These are phyloP conservation scores for Palythoa heliodiscus DNA, from an alignment of 92 coral and sea anemone species.

Conservation along the genomic window DNA sequence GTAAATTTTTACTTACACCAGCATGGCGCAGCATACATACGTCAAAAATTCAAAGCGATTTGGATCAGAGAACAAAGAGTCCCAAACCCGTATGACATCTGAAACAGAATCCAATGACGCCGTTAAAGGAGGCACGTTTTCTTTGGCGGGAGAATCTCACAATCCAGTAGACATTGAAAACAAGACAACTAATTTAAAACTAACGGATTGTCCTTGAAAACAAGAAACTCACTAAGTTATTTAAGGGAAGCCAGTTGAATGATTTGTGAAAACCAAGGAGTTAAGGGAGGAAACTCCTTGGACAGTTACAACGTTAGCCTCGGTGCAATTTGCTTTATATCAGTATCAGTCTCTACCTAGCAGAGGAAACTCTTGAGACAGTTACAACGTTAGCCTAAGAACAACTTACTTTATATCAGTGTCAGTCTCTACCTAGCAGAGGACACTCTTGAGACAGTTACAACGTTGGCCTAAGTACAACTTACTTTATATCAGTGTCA, in stretches of 20 bases:
- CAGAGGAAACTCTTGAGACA: too few relatives aligned
- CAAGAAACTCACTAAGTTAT: too few relatives aligned
- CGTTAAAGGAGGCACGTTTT: not conserved
- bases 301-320: too few relatives aligned
- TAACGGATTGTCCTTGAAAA: not conserved
- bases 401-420: too few relatives aligned
- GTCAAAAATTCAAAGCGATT: conserved; percentile 93
- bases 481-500: too few relatives aligned
- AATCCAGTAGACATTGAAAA: too few relatives aligned
- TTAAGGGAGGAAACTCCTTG: too few relatives aligned
- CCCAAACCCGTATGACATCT: conserved; percentile 99
- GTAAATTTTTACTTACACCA: conserved; percentile 66
- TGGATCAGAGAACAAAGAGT: conserved; percentile 92
- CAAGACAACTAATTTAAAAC: not conserved
- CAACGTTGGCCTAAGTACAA: conserved; percentile 69
- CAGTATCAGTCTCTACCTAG: too few relatives aligned
- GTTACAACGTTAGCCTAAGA: too few relatives aligned
- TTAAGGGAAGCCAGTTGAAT: too few relatives aligned
- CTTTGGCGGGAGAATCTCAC: not conserved
- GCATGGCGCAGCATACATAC: conserved; percentile 47
- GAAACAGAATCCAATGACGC: conserved; percentile 9
- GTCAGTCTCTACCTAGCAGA: conserved; percentile 66
- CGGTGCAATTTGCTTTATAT: too few relatives aligned
- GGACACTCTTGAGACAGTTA: conserved; percentile 94
- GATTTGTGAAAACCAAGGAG: too few relatives aligned